phyloP scores from a whole-genome alignment of 2,797 vertebrate genomes.

The Nasua narica region DNA sequence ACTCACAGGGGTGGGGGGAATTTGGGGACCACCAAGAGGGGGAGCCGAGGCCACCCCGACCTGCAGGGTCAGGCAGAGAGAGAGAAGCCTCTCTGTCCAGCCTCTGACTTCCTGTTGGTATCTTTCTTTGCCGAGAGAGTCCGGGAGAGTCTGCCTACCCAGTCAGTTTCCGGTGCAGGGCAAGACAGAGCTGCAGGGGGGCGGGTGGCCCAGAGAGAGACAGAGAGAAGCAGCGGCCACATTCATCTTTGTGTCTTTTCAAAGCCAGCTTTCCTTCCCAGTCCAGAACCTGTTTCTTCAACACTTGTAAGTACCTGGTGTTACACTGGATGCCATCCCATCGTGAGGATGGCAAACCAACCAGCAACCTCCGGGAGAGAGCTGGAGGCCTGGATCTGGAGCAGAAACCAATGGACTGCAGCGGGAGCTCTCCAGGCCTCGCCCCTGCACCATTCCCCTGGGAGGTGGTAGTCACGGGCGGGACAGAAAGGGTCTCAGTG shows the following conservation, averaged over 20 bases:
- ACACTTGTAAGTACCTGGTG: not conserved
- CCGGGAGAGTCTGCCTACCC: fast-evolving
- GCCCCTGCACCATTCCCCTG: fast-evolving
- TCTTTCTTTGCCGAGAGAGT: not conserved
- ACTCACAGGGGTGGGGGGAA: fast-evolving
- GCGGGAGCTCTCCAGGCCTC: not conserved
- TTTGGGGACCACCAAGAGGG: not conserved
- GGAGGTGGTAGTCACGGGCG: fast-evolving
- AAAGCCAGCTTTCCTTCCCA: not conserved
- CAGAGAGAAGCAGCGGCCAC: not conserved
- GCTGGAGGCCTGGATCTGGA: not conserved
- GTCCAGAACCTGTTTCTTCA: not conserved
- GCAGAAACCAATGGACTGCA: not conserved
- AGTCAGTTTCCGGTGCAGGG: fast-evolving
- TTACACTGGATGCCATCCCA: not conserved
- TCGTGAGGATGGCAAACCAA: not conserved
- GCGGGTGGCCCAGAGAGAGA: not conserved
- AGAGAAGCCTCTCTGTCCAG: not conserved
- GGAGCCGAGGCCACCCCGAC: not conserved
- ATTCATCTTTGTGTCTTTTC: not conserved
- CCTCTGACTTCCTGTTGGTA: not conserved
- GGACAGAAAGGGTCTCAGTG: not conserved
- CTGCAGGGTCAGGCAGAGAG: not conserved
- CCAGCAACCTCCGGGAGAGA: not conserved
- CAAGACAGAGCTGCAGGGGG: not conserved